phyloP scores from a whole-genome alignment of 2,113 vertebrate genomes.

The Nerophis ophidion region DNA sequence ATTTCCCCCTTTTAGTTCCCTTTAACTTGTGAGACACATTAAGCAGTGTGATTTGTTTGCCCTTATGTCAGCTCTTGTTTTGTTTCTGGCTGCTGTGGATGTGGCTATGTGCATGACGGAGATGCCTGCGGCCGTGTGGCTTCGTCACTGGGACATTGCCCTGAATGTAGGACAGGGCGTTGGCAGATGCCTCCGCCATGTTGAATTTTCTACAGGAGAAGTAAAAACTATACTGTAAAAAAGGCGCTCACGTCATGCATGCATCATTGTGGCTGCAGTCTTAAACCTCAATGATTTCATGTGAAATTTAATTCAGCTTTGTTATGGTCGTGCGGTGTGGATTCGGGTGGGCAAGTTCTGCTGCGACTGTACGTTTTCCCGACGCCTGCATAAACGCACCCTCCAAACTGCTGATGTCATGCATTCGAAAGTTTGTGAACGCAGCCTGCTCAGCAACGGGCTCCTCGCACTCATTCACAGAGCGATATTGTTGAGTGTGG shows the following conservation, averaged over 20 bases:
- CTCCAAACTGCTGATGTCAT: slow-evolving; percentile 50
- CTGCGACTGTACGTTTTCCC: slow-evolving; percentile 24
- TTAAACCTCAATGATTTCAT: not conserved
- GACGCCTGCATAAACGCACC: slow-evolving; percentile 36
- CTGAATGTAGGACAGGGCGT: slow-evolving; percentile 62
- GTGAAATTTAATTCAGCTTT: slow-evolving; percentile 1
- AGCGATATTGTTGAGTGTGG: slow-evolving; percentile 51
- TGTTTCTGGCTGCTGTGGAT: slow-evolving; percentile 42
- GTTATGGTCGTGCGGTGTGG: slow-evolving; percentile 7
- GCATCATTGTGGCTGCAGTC: not conserved
- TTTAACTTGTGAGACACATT: slow-evolving; percentile 6
- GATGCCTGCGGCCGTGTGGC: slow-evolving; percentile 66
- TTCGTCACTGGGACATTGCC: slow-evolving; percentile 45
- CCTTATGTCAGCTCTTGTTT: slow-evolving; percentile 47
- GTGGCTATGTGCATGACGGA: slow-evolving; percentile 35
- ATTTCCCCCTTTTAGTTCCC: slow-evolving; percentile 3
- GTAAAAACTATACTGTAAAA: not conserved
- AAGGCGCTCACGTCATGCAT: not conserved
- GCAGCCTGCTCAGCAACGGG: slow-evolving; percentile 47
- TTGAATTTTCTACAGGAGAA: slow-evolving; percentile 3
- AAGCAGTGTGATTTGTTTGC: slow-evolving; percentile 42
- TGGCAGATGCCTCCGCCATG: slow-evolving; percentile 31
- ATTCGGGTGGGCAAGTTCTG: slow-evolving; percentile 4
- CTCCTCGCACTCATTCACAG: slow-evolving; percentile 35
- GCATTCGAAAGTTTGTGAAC: slow-evolving; percentile 28